Evolutionary conservation across 2,113 vertebrate species (phyloP).

Genomic region (Ophthalmolycus amberensis): DNA sequence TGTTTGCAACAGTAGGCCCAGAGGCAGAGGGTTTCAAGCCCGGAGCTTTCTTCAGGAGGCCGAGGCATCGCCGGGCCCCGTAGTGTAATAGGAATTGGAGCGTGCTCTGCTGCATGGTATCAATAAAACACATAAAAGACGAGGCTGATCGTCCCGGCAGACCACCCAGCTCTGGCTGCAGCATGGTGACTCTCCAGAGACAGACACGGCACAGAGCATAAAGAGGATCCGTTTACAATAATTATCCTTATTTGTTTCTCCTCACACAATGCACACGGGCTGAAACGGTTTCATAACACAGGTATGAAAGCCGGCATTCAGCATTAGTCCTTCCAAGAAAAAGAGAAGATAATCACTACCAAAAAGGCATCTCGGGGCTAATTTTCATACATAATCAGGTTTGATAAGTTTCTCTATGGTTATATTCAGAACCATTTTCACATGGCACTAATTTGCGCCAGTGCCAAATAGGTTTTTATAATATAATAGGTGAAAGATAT

Average conservation of each 20-base stretch:
- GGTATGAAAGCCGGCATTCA: conserved; percentile 49
- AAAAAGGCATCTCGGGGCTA: conserved; percentile 58
- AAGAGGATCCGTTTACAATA: conserved; percentile 76
- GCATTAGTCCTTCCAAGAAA: conserved; percentile 48
- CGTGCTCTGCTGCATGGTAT: conserved; percentile 58
- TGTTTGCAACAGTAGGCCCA: conserved; percentile 53
- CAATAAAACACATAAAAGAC: conserved; percentile 74
- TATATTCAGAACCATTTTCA: conserved; percentile 31
- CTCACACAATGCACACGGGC: conserved; percentile 67
- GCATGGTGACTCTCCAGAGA: conserved; percentile 74
- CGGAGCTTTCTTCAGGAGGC: conserved; percentile 69
- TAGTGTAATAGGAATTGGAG: conserved; percentile 52
- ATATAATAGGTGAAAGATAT: conserved; percentile 33
- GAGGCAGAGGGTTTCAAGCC: conserved; percentile 41
- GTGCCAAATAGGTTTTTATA: conserved; percentile 36
- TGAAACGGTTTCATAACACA: conserved; percentile 70
- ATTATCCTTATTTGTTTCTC: conserved; percentile 82
- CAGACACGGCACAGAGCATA: conserved; percentile 63
- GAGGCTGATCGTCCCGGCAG: conserved; percentile 67
- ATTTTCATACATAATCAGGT: conserved; percentile 57
- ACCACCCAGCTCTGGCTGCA: conserved; percentile 64
- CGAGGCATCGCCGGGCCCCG: conserved; percentile 35
- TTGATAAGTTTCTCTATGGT: conserved; percentile 27
- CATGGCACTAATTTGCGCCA: conserved; percentile 26
- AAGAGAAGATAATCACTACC: conserved; percentile 61